These are phyloP conservation scores for Acropora yongei DNA, from an alignment of 64 coral and sea anemone species.

Conservation along the genomic window DNA sequence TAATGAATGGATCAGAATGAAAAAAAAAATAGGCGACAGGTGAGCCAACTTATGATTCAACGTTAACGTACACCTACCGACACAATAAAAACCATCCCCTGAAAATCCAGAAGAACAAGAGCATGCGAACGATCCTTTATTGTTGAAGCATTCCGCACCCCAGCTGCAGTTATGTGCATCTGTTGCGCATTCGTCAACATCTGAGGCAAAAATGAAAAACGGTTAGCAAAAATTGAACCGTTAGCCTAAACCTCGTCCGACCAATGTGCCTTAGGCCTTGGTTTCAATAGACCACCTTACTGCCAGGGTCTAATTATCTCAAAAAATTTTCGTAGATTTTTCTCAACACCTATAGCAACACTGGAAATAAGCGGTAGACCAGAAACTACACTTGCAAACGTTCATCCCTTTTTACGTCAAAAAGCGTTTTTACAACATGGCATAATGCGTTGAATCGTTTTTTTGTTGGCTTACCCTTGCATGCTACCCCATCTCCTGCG, in stretches of 20 bases:
- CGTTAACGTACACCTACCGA: not conserved
- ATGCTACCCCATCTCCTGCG: slow-evolving; percentile 41
- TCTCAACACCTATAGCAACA: too few relatives aligned
- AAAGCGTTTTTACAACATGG: too few relatives aligned
- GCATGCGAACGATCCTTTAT: slow-evolving; percentile 33
- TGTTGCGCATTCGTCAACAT: slow-evolving; percentile 36
- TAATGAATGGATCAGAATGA: not conserved
- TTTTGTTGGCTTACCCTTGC: slow-evolving; percentile 20
- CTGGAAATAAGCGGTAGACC: too few relatives aligned
- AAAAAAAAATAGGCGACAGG: not conserved
- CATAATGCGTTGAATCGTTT: not conserved
- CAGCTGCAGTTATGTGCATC: slow-evolving; percentile 39
- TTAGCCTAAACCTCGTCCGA: too few relatives aligned
- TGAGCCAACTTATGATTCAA: too few relatives aligned
- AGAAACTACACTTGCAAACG: too few relatives aligned
- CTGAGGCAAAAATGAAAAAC: not conserved
- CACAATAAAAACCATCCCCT: slow-evolving; percentile 36
- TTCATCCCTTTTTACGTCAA: too few relatives aligned
- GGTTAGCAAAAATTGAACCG: not conserved
- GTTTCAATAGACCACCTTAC: too few relatives aligned
- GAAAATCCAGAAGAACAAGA: slow-evolving; percentile 11
- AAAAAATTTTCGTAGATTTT: too few relatives aligned
- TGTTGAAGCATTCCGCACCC: slow-evolving; percentile 25
- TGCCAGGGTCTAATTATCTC: too few relatives aligned
- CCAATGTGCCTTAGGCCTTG: too few relatives aligned